These are phyloP conservation scores for Vulpes vulpes DNA, from an alignment of 2,113 vertebrate species.

Conservation along the genomic window DNA sequence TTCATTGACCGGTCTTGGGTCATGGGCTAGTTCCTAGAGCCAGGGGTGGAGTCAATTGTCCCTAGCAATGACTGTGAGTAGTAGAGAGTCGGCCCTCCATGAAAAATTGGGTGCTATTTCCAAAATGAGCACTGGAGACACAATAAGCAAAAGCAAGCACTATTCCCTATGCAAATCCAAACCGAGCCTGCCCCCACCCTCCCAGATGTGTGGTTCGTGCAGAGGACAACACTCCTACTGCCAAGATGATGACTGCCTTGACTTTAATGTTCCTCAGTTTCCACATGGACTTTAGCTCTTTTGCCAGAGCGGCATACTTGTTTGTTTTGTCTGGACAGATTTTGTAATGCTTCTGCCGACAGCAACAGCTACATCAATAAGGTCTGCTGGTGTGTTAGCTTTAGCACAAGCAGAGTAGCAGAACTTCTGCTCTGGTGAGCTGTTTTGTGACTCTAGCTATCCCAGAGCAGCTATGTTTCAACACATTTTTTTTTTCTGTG, in stretches of 20 bases:
- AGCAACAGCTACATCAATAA: constrained; percentile 47
- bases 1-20: not conserved
- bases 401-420: not conserved
- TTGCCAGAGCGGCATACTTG: not conserved
- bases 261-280: constrained; percentile 62
- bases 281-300: not conserved
- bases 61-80: not conserved
- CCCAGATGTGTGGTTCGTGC: not conserved
- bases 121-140: not conserved
- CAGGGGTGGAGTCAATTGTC: not conserved
- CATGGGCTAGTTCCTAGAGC: not conserved
- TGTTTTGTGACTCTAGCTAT: not conserved
- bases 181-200: accelerated
- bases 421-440: not conserved
- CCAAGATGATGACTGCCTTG: not conserved
- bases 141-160: not conserved
- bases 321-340: constrained; percentile 67
- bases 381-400: constrained; percentile 50
- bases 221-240: not conserved
- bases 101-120: not conserved
- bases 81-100: not conserved
- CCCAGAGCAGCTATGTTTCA: not conserved
- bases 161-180: not conserved
- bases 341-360: constrained; percentile 11
- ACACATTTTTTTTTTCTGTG: not conserved